Evolutionary conservation across 2,113 vertebrate species (phyloP).

Genomic region (Leucosticte australis): DNA sequence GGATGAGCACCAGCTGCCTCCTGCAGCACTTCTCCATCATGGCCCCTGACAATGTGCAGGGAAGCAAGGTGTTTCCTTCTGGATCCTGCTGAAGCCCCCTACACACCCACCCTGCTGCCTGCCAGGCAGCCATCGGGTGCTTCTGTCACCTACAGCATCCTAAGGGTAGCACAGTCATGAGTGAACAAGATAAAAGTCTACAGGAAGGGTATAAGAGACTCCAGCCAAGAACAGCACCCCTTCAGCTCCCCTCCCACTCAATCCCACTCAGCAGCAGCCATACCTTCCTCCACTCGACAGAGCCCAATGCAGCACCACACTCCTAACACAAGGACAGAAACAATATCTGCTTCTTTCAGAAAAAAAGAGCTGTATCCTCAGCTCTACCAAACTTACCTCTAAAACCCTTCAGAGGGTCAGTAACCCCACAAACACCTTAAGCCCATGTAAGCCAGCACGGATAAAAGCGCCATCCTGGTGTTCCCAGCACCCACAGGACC

Average conservation of each 20-base stretch:
- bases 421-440: background rate
- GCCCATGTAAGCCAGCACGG: accelerated
- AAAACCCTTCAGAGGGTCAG: background rate
- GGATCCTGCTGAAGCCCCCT: accelerated
- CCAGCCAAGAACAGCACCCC: background rate
- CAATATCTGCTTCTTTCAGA: background rate
- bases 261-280: background rate
- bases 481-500: accelerated
- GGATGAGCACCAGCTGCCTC: background rate
- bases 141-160: background rate
- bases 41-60: accelerated
- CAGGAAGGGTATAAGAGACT: background rate
- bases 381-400: background rate
- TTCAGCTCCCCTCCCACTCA: background rate
- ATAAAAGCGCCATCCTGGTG: accelerated
- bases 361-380: background rate
- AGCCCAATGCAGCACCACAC: accelerated
- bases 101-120: background rate
- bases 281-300: accelerated
- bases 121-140: accelerated
- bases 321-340: background rate
- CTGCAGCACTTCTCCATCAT: accelerated
- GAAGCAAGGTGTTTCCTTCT: background rate
- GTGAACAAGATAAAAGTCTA: background rate
- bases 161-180: background rate